Evolutionary conservation across 1,140 invertebrate genomes (phyloP), one percentile per base, ranked within the genome.

Genomic region (Drosophila subobscura): DNA sequence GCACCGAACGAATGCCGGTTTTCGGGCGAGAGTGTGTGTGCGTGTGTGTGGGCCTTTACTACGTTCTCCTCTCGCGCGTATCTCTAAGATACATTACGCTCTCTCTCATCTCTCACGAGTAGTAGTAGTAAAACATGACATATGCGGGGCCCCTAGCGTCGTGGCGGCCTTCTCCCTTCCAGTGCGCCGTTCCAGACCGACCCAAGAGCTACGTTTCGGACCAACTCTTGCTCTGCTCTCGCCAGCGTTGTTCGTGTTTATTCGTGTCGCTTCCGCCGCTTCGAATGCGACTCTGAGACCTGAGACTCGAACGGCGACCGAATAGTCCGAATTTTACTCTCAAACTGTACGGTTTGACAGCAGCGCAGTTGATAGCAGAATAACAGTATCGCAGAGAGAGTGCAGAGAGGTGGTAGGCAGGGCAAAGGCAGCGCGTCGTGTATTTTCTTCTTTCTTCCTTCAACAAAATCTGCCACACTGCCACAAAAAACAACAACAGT

Each of bases 301-400:
- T 59, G 22, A 14, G 10, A 41, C 20, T 64, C 40, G 58, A n/a
- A 16, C 29, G 57, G 29, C 42, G 16, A 23, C 56, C 58, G 57
- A 29, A 10, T 79, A 84, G 76, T 83, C 74, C 77, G 77, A 86
- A 74, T 67, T 74, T 75, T 74, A 86, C 81, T 86, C 71, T 86
- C 81, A 86, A 86, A 86, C 80, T 86, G 77, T 85, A 80, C 81
- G 81, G 81, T 85, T 85, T 84, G 80, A 37, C 33, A 37, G 61
- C 65, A 78, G 79, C 65, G 79, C 77, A 78, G 68, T 57, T 59
- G 74, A 40, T 59, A 85, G 61, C 79, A 72, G 57, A 61, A 72
- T 51, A 71, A 25, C 67, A 51, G 64, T 55, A 70, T 45, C 55
- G 55, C 41, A 67, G 50, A 29, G 44, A 37, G 42, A 53, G 16